These are phyloP conservation scores for Caenorhabditis zanzibari DNA, from an alignment of 2,888 invertebrate species.

Conservation along the genomic window DNA sequence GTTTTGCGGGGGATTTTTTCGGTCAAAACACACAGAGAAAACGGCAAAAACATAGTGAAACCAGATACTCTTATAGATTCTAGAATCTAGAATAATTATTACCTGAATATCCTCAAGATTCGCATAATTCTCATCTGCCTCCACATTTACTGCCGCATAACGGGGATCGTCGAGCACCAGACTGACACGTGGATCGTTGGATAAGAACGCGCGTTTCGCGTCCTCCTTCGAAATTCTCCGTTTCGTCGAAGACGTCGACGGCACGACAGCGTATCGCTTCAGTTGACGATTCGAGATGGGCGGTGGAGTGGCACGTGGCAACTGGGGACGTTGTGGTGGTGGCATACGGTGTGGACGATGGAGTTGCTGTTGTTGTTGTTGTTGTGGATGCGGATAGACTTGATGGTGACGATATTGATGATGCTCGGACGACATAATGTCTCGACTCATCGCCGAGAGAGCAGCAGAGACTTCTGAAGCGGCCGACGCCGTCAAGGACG, in stretches of 20 bases:
- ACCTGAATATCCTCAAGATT: slow-evolving; percentile 66
- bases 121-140: slow-evolving; percentile 56
- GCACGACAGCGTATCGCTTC: slow-evolving; percentile 33
- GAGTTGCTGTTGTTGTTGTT: neutral
- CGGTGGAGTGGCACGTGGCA: slow-evolving; percentile 50
- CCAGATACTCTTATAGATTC: slow-evolving; percentile 1
- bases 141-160: slow-evolving; percentile 56
- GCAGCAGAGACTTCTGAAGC: slow-evolving; percentile 63
- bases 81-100: neutral
- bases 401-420: neutral
- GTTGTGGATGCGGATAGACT: too few species aligned
- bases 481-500: slow-evolving; percentile 50
- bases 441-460: slow-evolving; percentile 42
- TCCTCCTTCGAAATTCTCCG: slow-evolving; percentile 49
- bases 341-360: slow-evolving; percentile 3
- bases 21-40: slow-evolving; percentile 5
- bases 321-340: slow-evolving; percentile 2
- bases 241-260: slow-evolving; percentile 22
- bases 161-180: slow-evolving; percentile 47
- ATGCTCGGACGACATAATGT: neutral
- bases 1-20: neutral
- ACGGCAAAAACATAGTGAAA: slow-evolving; percentile 12
- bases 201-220: slow-evolving; percentile 46
- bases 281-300: slow-evolving; percentile 43
- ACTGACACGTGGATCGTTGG: slow-evolving; percentile 46